phyloP scores from a whole-genome alignment of 2,888 invertebrate genomes.

The Drosophila mettleri region DNA sequence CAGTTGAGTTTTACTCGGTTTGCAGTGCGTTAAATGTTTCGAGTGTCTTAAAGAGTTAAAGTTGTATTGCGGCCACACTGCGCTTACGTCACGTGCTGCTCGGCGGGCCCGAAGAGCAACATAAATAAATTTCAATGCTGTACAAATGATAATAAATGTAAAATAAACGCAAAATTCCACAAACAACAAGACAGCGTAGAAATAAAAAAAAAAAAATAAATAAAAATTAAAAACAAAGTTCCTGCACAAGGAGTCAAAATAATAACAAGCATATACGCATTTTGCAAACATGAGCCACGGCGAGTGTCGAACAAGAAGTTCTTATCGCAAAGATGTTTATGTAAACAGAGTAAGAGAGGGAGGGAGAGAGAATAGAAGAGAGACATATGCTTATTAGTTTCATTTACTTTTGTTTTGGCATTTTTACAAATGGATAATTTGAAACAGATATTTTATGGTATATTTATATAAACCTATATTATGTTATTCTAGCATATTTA shows the following conservation, averaged over 20 bases:
- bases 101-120: slow-evolving; percentile 31
- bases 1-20: background rate
- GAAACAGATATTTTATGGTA: too few species aligned
- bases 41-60: slow-evolving; percentile 57
- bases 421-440: too few species aligned
- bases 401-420: too few species aligned
- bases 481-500: too few species aligned
- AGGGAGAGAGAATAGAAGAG: too few species aligned
- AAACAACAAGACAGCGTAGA: slow-evolving; percentile 46
- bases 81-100: slow-evolving; percentile 65
- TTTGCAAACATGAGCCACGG: slow-evolving; percentile 27
- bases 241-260: slow-evolving; percentile 77
- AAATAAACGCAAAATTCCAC: slow-evolving; percentile 73
- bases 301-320: slow-evolving; percentile 36
- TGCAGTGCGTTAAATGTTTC: slow-evolving; percentile 1
- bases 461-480: too few species aligned
- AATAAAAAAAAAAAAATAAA: slow-evolving; percentile 56
- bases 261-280: slow-evolving; percentile 74
- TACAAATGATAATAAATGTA: slow-evolving; percentile 80
- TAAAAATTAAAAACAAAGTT: slow-evolving; percentile 72
- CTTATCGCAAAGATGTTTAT: background rate
- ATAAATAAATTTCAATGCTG: slow-evolving; percentile 77
- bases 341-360: background rate
- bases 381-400: too few species aligned
- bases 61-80: slow-evolving; percentile 29